Conservation (phyloP, 64 coral and sea anemone genomes). For the Trachythela sp. region DNA sequence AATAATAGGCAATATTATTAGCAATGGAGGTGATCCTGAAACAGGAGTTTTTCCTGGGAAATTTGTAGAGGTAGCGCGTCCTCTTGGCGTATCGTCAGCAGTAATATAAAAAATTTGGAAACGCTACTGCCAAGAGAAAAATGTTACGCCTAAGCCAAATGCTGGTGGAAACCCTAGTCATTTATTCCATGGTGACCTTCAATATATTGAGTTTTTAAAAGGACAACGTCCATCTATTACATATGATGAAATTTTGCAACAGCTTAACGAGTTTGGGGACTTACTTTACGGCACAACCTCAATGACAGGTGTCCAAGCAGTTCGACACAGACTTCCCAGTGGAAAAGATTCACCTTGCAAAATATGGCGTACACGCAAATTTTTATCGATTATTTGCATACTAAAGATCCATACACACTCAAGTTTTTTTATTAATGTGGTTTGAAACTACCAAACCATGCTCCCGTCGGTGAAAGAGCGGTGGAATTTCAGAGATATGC, state of each 20-base stretch:
- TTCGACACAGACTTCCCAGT: background rate
- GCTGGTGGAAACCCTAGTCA: background rate
- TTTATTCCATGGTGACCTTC: background rate
- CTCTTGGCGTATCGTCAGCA: background rate
- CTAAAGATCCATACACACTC: background rate
- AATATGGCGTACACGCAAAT: slow-evolving; percentile 5
- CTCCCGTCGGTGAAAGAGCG: background rate
- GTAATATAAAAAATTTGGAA: slow-evolving; percentile 5
- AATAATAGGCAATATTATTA: background rate
- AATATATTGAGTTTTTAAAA: slow-evolving; percentile 20
- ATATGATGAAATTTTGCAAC: background rate
- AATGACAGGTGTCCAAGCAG: background rate
- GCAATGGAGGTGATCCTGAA: background rate
- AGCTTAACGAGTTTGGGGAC: background rate
- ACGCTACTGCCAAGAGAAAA: background rate
- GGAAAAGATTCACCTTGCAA: background rate
- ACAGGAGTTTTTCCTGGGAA: background rate
- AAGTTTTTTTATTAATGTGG: background rate
- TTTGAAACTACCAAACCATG: background rate
- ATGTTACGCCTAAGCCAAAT: background rate
- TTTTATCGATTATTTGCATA: background rate
- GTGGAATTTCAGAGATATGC: background rate
- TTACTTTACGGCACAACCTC: background rate
- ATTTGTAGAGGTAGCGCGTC: background rate
- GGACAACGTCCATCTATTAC: background rate